These are phyloP conservation scores for Acanthornis magna DNA, from an alignment of 2,797 vertebrate genomes.

Conservation along the genomic window DNA sequence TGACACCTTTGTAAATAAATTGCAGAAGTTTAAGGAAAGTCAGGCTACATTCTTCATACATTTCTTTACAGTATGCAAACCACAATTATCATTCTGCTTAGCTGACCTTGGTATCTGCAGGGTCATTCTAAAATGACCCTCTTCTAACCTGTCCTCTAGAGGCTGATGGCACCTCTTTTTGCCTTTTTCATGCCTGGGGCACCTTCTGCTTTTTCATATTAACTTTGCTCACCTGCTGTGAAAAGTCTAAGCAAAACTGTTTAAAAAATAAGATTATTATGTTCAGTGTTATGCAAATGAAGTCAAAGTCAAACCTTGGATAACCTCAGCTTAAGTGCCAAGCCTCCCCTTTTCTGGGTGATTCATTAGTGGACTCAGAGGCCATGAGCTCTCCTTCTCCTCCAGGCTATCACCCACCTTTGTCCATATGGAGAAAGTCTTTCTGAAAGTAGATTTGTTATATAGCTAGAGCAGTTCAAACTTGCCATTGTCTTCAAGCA, in stretches of 20 bases:
- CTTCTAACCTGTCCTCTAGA: background rate
- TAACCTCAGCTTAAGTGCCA: constrained; percentile 7
- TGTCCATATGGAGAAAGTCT: background rate
- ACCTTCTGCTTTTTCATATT: background rate
- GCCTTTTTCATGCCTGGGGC: background rate
- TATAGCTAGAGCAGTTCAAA: constrained; percentile 2
- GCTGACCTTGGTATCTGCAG: background rate
- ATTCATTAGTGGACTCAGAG: constrained; percentile 28
- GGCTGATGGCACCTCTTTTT: background rate
- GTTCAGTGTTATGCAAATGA: constrained; percentile 16
- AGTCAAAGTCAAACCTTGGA: constrained; percentile 9
- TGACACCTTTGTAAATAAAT: background rate
- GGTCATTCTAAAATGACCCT: background rate
- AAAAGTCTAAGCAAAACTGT: background rate
- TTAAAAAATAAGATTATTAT: background rate
- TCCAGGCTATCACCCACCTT: background rate
- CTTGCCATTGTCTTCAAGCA: constrained; percentile 41
- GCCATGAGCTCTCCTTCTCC: background rate
- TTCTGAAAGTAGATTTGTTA: constrained; percentile 29
- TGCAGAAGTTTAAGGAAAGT: background rate
- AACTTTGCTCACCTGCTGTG: background rate
- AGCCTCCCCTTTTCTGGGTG: constrained; percentile 8
- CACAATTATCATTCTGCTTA: background rate
- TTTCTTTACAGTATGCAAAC: background rate
- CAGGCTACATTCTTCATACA: background rate